Conservation (phyloP, 2,113 vertebrate genomes). For the Rhipidura dahli region DNA sequence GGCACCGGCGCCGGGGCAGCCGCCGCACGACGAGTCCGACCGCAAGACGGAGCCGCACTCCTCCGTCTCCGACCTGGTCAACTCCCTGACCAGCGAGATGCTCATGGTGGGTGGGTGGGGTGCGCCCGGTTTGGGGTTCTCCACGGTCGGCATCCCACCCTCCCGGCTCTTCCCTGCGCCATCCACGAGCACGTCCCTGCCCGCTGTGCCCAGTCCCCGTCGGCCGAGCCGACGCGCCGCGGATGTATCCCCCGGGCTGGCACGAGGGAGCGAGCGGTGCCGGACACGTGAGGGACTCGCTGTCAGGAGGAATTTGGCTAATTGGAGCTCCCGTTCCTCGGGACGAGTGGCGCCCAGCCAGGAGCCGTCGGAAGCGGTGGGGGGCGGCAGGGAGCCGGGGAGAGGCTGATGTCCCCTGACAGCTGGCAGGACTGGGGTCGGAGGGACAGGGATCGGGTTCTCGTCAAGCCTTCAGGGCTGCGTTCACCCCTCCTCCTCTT, state of each 20-base stretch:
- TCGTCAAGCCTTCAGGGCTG: fast-evolving
- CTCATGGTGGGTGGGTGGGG: slow-evolving; percentile 86
- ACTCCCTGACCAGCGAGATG: slow-evolving; percentile 98
- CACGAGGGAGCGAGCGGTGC: not conserved
- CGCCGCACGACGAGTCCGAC: slow-evolving; percentile 83
- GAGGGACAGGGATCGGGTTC: fast-evolving
- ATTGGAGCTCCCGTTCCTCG: not conserved
- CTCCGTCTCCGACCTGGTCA: slow-evolving; percentile 93
- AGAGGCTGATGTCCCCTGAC: slow-evolving; percentile 24
- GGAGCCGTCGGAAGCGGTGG: not conserved
- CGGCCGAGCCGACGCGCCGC: not conserved
- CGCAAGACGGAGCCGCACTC: slow-evolving; percentile 86
- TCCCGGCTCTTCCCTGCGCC: fast-evolving
- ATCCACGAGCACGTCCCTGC: not conserved
- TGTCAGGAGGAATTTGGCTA: slow-evolving; percentile 59
- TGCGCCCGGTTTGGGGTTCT: not conserved
- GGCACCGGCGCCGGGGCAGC: slow-evolving; percentile 81
- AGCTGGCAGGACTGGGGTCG: not conserved
- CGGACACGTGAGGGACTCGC: not conserved
- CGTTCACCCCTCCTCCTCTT: fast-evolving
- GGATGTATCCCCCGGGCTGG: not conserved
- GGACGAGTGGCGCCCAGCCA: not conserved
- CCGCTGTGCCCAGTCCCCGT: not conserved
- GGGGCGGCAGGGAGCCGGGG: not conserved
- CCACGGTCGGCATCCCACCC: fast-evolving